Percentiles rank a stretch among this genome's conserved stretches.
Conservation (phyloP, 2,888 invertebrate species). For the Folsomia manolachei region DNA sequence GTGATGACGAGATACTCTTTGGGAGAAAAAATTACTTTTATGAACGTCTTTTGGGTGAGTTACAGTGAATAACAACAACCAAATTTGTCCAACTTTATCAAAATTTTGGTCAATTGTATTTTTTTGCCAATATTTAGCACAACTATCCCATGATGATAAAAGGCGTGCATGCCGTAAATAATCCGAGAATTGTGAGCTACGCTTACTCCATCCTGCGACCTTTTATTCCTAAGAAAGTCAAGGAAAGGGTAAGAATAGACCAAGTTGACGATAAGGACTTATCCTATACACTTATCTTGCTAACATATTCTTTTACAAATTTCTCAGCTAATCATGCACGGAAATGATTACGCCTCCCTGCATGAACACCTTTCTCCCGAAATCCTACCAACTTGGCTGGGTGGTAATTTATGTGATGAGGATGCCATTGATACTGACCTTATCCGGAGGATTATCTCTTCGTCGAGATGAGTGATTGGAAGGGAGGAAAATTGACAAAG, state of each 20-base stretch:
- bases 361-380: constrained; percentile 30
- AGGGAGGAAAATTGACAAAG: too few relatives aligned
- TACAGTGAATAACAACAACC: neutral
- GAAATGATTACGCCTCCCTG: neutral
- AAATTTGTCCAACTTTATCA: neutral
- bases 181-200: neutral
- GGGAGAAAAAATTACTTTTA: constrained; percentile 6
- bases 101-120: neutral
- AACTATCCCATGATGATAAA: constrained; percentile 9
- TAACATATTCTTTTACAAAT: neutral
- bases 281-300: neutral
- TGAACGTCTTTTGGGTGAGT: constrained; percentile 11
- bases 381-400: constrained; percentile 36
- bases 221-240: constrained; percentile 13
- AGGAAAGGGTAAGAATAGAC: constrained; percentile 6
- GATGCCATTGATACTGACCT: constrained; percentile 33
- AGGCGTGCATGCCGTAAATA: constrained; percentile 2
- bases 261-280: too few relatives aligned
- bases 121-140: constrained; percentile 3
- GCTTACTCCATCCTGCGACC: constrained; percentile 8
- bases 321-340: neutral
- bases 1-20: constrained; percentile 15
- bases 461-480: too few relatives aligned
- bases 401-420: constrained; percentile 31
- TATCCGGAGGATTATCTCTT: neutral